Evolutionary conservation across 2,797 vertebrate species (phyloP), one percentile per base, ranked within the genome.

Genomic region (Danionella dracula): DNA sequence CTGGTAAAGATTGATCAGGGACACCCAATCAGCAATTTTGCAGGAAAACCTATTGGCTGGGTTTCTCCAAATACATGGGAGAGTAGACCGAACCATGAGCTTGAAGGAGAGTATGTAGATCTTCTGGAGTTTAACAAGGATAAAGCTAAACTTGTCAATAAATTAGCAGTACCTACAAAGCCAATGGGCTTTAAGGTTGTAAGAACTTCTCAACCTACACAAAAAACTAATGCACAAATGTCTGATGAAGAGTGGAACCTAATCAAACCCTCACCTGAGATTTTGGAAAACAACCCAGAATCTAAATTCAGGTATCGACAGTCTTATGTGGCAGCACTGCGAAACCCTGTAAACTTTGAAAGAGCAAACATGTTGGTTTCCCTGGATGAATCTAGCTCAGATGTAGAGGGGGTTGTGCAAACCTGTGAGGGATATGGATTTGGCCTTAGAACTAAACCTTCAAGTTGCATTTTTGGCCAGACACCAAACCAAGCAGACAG

Each of bases 91-190:
- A 85, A 81, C 74, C 83, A 81, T 72, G 89, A 93, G 65, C 82
- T 92, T 11, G 94, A 93, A 72, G 96, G 95, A 1, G 96, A 98
- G 60, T 98, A 98, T 2, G 95, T 99, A 15, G 90, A 94, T 71
- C 86, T 99, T 37, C 79, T 97, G 73, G 90, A 92, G 48, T 86
- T 90, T 5, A 77, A 87, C 12, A 89, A 87, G 76, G 83, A 84
- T 16, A 86, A 82, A 27, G 86, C 84, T 13, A 70, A 55, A 54
- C 67, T 69, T n/a, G 48, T 54, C 15, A 68, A 66, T 27, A 68
- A 68, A 50, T 72, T 65, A 31, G 44, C 40, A 34, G 76, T 74
- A 45, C 73, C 78, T 48, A 21, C 72, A 4, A 66, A 65, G 69
- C 60, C 27, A 2, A 5, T 72, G 70, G 55, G 53, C 71, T 78